Evolutionary conservation across 1,140 invertebrate genomes (phyloP), one percentile per base, ranked within the genome.

Genomic region (Cydia splendana): DNA sequence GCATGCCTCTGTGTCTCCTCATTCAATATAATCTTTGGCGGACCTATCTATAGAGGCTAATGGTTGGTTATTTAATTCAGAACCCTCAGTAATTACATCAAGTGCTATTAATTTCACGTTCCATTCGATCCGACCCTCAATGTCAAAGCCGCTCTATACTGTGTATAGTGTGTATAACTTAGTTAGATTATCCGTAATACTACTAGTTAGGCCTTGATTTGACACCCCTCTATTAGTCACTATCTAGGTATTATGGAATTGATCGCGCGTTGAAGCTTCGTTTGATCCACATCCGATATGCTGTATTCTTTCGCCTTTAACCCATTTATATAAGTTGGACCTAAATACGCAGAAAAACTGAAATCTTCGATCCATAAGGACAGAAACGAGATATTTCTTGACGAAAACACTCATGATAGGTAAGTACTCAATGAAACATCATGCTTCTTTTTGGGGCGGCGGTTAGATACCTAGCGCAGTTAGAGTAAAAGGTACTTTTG

Each of bases 21-120:
- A 69, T 69, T 34, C 30, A 82, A 84, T 81, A 42, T 42, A 42
- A 42, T 42, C 79, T 81, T 78, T 69, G n/a, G 67, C 78, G 78
- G 77, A 74, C 53, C 75, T 71, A 69, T 78, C 62, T 75, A 78
- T 75, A 62, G 67, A 77, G n/a, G 75, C 80, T 84, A 87, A 87
- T 87, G 85, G 84, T 79, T 78, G 76, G 77, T 82, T 87, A 87
- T 85, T 87, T 82, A 84, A 87, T 87, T 84, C 77, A 80, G 79
- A 76, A 75, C 77, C 78, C 76, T 57, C 77, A 79, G 79, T 84
- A 83, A 86, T 83, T 82, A 83, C 83, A 85, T 85, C 78, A 84
- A 85, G 81, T 84, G 83, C 82, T 84, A 82, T 87, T 85, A 87
- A 87, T 85, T 84, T 81, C 79, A 78, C 81, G 81, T 87, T 83